Base-by-base conservation (phyloP, 2,888 invertebrate genomes). In the Chloroclysta siterata region DNA sequence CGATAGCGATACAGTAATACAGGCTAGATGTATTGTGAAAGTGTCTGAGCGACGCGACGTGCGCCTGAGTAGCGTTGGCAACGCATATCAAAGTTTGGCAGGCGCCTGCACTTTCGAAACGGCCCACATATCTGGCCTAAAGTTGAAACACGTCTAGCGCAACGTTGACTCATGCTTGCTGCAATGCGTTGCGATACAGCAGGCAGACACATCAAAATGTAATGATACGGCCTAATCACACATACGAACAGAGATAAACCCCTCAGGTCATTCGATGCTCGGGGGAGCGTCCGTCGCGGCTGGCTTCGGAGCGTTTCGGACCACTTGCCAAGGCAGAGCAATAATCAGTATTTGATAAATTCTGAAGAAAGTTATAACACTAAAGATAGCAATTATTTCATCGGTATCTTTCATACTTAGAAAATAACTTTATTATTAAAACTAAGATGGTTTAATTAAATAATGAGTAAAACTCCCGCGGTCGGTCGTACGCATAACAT, bases 11-110 rank as follows among this genome's bases (percentile, higher is more conserved):
- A 52, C 48, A 63, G 65, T 69, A 67, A 56, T 42, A 57, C 65
- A 68, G 71, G 68, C 65, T 65, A 68, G 72, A 66, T 70, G 71
- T 75, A 72, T 83, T 82, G 84, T 83, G 83, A 83, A 83, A 83
- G 83, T 80, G 73, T 70, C 72, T 72, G 74, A 73, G 72, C 56
- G 22, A 64, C 71, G 72, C 60, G 62, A 66, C 72, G 74, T 72
- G 72, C 70, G 74, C 75, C 74, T 73, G 68, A 71, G 77, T 76
- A 77, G 75, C 74, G 81, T 87, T 87, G 87, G 82, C 88, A 86
- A 77, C 74, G 75, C 77, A 72, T 78, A 79, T 82, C 81, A 80
- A 83, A 87, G 80, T 86, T 88, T 87, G 88, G 89, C 89, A 87
- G 87, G 80, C 84, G 84, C 82, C 78, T 65, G 76, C 74, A 77